phyloP scores from a whole-genome alignment of 2,888 invertebrate species.

The Caenorhabditis angaria region DNA sequence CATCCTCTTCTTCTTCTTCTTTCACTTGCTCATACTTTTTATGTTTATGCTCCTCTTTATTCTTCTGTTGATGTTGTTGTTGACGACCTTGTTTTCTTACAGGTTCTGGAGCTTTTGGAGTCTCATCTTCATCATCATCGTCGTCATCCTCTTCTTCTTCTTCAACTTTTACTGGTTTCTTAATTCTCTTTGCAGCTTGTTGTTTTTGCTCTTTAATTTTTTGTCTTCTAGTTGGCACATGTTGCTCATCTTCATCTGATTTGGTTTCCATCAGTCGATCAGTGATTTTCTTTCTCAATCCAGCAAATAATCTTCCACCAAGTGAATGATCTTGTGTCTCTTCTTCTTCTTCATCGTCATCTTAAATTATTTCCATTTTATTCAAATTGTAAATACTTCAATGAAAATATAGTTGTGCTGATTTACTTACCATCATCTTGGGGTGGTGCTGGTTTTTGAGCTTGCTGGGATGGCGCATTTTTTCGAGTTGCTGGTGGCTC shows the following conservation, averaged over 20 bases:
- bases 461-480: conserved; percentile 26
- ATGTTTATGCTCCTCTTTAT: conserved; percentile 30
- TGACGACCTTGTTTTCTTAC: conserved; percentile 28
- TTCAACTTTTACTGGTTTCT: conserved; percentile 6
- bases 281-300: conserved; percentile 51
- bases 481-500: conserved; percentile 24
- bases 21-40: conserved; percentile 35
- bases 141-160: conserved; percentile 30
- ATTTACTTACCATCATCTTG: conserved; percentile 13
- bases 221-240: neutral
- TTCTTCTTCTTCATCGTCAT: conserved; percentile 52
- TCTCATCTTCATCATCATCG: conserved; percentile 36
- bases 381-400: neutral
- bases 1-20: conserved; percentile 46
- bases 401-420: neutral
- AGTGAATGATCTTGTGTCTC: conserved; percentile 41
- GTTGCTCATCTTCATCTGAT: conserved; percentile 21
- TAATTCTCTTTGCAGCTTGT: neutral
- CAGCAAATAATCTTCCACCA: conserved; percentile 50
- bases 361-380: neutral
- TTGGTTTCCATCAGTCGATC: conserved; percentile 37
- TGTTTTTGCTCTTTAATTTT: conserved; percentile 28
- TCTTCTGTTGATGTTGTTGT: conserved; percentile 29
- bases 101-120: conserved; percentile 22
- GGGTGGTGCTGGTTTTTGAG: conserved; percentile 15